phyloP scores from a whole-genome alignment of 2,888 invertebrate species.

The Candidula unifasciata region DNA sequence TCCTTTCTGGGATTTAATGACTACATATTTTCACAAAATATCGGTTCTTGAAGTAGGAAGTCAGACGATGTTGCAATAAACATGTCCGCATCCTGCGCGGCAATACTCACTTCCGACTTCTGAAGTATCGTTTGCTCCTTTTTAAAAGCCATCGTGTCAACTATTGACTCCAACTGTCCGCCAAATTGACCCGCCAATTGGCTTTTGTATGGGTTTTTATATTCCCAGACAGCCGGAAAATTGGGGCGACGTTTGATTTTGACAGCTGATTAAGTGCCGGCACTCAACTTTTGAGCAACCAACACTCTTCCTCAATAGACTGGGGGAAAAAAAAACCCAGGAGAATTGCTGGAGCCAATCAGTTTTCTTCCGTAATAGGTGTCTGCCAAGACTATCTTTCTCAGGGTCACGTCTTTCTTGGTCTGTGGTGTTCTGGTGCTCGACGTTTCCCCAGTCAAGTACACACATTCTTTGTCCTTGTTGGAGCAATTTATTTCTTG shows the following conservation, averaged over 20 bases:
- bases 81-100: neutral
- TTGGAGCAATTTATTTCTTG: neutral
- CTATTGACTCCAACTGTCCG: neutral
- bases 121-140: neutral
- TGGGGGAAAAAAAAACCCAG: neutral
- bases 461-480: neutral
- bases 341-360: slow-evolving; percentile 1
- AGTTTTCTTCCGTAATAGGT: neutral
- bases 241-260: neutral
- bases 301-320: neutral
- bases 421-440: neutral
- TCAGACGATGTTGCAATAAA: too few relatives aligned
- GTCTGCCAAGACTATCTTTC: neutral
- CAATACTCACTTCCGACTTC: neutral
- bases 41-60: too few relatives aligned
- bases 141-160: neutral
- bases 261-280: slow-evolving; percentile 20
- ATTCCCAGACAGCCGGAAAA: neutral
- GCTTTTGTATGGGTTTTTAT: neutral
- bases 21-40: too few relatives aligned
- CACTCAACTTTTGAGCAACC: slow-evolving; percentile 7
- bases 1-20: too few relatives aligned
- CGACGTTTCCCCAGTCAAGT: neutral
- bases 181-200: slow-evolving; percentile 14
- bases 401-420: neutral